A percentile compares a stretch with the other conserved stretches of the same genome.
Evolutionary conservation across 2,888 invertebrate genomes (phyloP).

Genomic region (Scaptomyza polygonia): DNA sequence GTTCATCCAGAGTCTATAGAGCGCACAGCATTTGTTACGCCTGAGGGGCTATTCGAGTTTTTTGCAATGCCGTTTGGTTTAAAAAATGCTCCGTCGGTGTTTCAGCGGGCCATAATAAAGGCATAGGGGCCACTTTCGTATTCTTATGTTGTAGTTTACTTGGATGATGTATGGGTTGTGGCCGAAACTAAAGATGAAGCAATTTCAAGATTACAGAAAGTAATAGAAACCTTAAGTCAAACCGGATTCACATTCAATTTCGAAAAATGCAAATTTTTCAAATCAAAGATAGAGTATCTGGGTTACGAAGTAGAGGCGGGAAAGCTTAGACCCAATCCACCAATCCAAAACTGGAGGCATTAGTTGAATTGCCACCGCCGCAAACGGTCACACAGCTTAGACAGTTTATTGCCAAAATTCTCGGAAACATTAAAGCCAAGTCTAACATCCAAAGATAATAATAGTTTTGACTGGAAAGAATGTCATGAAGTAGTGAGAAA

Average conservation of each 20-base stretch:
- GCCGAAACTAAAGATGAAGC: conserved; percentile 2
- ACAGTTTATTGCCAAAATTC: not conserved
- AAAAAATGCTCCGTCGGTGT: conserved; percentile 5
- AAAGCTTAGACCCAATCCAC: too few relatives aligned
- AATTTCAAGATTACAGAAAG: not conserved
- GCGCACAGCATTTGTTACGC: too few relatives aligned
- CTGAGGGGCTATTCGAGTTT: too few relatives aligned
- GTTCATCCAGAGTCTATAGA: too few relatives aligned
- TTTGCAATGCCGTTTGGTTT: too few relatives aligned
- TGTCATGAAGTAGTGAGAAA: too few relatives aligned
- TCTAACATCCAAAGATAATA: conserved; percentile 14
- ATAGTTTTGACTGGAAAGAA: conserved; percentile 8
- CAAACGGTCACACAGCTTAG: conserved; percentile 3
- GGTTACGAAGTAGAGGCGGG: not conserved
- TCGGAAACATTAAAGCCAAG: conserved; percentile 7
- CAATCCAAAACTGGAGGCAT: conserved; percentile 1
- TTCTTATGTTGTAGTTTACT: not conserved
- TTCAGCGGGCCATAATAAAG: conserved; percentile 4
- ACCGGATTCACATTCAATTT: conserved; percentile 8
- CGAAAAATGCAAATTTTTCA: conserved; percentile 2
- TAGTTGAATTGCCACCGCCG: conserved; percentile 2
- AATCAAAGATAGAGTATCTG: conserved; percentile 1
- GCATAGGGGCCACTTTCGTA: not conserved
- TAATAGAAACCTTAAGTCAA: not conserved
- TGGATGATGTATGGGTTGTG: not conserved